Evolutionary conservation across 1,140 invertebrate genomes (phyloP).

Genomic region (Oncopodura yosiiana): DNA sequence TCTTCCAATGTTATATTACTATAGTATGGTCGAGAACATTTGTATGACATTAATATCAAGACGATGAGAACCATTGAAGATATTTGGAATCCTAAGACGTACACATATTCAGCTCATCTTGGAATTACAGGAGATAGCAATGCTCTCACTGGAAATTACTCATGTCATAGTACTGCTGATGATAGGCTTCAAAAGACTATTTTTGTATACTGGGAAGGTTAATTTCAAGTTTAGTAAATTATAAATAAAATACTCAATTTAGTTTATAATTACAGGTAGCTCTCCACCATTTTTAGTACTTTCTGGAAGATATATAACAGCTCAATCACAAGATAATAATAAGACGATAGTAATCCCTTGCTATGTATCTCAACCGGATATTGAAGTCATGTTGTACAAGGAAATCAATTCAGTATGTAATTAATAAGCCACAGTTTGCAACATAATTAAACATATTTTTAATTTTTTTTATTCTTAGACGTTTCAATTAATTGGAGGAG

Average conservation of each 20-base stretch:
- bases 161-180: not conserved
- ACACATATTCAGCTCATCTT: not conserved
- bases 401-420: not conserved
- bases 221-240: not conserved
- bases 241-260: not conserved
- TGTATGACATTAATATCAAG: not conserved
- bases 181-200: not conserved
- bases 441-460: not conserved
- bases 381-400: not conserved
- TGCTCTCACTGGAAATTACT: slow-evolving; percentile 6
- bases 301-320: not conserved
- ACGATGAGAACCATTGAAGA: not conserved
- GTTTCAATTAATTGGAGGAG: not conserved
- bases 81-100: not conserved
- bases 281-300: slow-evolving; percentile 8
- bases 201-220: slow-evolving; percentile 13
- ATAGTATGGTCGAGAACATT: not conserved
- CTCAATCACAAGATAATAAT: not conserved
- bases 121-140: not conserved
- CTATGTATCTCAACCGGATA: not conserved
- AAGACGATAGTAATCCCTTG: slow-evolving; percentile 3
- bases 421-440: too few relatives aligned
- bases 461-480: not conserved
- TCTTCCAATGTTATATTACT: not conserved
- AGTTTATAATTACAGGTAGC: not conserved